Percentiles rank a stretch among this genome's conserved stretches.
These are phyloP conservation scores for Magallana nippona DNA, from an alignment of 2,888 invertebrate species.

Conservation along the genomic window DNA sequence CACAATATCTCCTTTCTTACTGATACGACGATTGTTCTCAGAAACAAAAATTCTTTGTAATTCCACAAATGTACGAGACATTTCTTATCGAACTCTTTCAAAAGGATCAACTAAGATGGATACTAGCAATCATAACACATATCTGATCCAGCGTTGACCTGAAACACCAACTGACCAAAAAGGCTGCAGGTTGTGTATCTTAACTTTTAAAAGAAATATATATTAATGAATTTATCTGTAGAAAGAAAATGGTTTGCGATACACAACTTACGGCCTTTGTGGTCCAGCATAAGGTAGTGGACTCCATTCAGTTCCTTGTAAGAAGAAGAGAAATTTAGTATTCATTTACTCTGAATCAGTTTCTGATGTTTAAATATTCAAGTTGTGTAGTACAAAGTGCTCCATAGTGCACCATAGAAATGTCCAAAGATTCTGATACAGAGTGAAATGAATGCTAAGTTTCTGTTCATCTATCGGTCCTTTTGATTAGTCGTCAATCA, in stretches of 20 bases:
- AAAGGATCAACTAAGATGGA: not conserved
- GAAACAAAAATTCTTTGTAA: not conserved
- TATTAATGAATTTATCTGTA: not conserved
- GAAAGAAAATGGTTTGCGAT: not conserved
- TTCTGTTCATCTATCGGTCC: not conserved
- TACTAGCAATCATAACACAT: not conserved
- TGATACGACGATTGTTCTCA: no score
- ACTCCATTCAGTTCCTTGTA: not conserved
- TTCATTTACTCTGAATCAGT: not conserved
- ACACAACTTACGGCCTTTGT: conserved; percentile 25
- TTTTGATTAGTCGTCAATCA: not conserved
- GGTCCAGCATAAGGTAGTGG: not conserved
- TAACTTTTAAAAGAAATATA: not conserved
- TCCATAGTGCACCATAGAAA: no score
- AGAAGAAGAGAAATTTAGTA: not conserved
- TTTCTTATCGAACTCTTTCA: not conserved
- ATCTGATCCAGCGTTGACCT: conserved; percentile 8
- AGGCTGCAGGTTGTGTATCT: conserved; percentile 22
- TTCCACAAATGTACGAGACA: not conserved
- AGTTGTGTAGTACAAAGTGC: no score
- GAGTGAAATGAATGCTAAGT: conserved; percentile 21
- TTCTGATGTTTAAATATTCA: not conserved
- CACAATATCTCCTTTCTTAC: no score
- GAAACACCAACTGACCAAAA: not conserved
- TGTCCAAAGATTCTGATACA: not conserved